Base-by-base conservation (phyloP, 2,888 invertebrate species). In the Leptinotarsa haldemani region DNA sequence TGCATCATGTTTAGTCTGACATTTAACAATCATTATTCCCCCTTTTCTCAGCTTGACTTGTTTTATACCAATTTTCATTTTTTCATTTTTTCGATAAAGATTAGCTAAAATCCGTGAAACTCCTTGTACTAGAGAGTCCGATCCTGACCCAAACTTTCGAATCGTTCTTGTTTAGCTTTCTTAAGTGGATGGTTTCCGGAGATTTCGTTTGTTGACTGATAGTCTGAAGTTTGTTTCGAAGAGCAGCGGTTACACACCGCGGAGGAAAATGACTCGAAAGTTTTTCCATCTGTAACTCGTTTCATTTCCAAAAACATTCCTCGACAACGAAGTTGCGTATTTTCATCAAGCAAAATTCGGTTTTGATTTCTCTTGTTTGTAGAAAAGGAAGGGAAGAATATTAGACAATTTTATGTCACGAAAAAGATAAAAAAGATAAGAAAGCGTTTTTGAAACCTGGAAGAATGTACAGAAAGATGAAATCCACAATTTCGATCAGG, bases 231-330 rank as follows among this genome's bases (percentile, higher is more conserved):
- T 61, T 40, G 18, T 16, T 40, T 40, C 40, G 40, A 30, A 30
- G 61, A 61, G 61, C 30, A 40, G 61, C 40, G 61, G 25, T 61
- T 61, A 40, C 61, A 61, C 30, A n/a, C 25, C 5, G 30, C 40
- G 40, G 40, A 40, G 9, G n/a, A 40, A 13, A 40, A 16, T 40
- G 61, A 40, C 61, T 61, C 18, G n/a, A 61, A 61, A 61, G 61
- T 61, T 61, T 61, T 40, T 61, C 61, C 61, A 61, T 61, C 61
- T 61, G 58, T n/a, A n/a, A 30, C 61, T 61, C 61, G 15, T 40
- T 61, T 30, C 61, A 40, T 61, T 61, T 61, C 40, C 40, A 40
- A 61, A 12, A 61, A 30, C 30, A 61, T 61, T n/a, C 61, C n/a
- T n/a, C 7, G n/a, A 16, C n/a, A 61, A 61, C 61, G 12, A 61